These are phyloP conservation scores for Tyto alba DNA, from an alignment of 2,113 vertebrate species.

Conservation along the genomic window DNA sequence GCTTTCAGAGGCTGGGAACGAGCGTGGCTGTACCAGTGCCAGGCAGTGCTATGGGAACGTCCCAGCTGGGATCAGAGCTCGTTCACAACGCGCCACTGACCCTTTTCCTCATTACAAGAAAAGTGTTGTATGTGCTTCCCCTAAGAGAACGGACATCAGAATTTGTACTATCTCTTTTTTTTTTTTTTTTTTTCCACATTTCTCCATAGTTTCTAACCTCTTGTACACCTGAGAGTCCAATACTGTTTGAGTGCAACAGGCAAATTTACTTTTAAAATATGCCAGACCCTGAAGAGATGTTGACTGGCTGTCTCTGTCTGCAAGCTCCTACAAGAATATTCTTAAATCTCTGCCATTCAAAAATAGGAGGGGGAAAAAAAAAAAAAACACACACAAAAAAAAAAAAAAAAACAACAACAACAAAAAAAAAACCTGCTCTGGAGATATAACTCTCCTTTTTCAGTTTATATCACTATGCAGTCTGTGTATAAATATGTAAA, in stretches of 20 bases:
- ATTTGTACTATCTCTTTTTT: not conserved
- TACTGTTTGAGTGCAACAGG: not conserved
- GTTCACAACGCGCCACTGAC: not conserved
- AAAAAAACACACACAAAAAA: too few species aligned
- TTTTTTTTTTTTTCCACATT: not conserved
- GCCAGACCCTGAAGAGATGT: not conserved
- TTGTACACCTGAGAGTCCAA: not conserved
- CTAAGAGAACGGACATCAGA: not conserved
- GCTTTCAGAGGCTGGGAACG: not conserved
- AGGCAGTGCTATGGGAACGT: not conserved
- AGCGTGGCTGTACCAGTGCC: fast-evolving
- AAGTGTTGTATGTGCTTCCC: not conserved
- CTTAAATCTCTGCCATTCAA: not conserved
- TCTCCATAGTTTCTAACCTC: not conserved
- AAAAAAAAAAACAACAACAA: too few species aligned
- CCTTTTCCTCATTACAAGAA: not conserved
- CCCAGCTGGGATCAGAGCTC: not conserved
- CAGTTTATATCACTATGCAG: not conserved
- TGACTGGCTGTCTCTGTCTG: not conserved
- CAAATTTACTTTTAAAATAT: not conserved
- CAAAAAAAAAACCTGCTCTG: not conserved
- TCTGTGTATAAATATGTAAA: not conserved
- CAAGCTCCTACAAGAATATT: not conserved
- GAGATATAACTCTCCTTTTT: not conserved
- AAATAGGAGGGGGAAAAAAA: not conserved